Base-by-base conservation (phyloP, 2,113 vertebrate species). In the Pteropus alecto region DNA sequence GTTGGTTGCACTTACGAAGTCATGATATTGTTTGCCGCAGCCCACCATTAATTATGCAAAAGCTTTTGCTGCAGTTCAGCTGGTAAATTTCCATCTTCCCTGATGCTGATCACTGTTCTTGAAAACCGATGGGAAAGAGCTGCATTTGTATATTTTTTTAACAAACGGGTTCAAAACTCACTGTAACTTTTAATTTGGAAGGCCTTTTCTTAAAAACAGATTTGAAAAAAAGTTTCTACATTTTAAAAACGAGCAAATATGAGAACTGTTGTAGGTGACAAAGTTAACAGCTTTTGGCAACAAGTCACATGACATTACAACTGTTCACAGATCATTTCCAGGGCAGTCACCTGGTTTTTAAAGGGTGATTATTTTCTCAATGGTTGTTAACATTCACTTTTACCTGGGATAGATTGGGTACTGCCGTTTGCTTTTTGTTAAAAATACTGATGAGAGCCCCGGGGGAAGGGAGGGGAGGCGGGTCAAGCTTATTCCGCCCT, bases 11-110 rank as follows among this genome's bases (percentile, higher is more conserved):
- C 33, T 70, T 78, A 30, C 79, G 18, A 76, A 79, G 78, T 30
- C 74, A 30, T 16, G 21, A 46, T 18, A 41, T 41, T 73, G 68
- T 54, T 78, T 68, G n/a, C 38, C 68, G 94, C 81, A 48, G 63
- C 28, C 41, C 61, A 24, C 76, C 48, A 60, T 68, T 85, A 73
- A 10, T 73, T 63, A 95, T 56, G 67, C 61, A 87, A 60, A 68
- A 43, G 7, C 83, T 83, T 91, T 76, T 41, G 18, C 48, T 92
- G 93, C 87, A 81, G 87, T 70, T 79, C 2, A 1, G 54, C 85
- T 68, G 41, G 79, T 74, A 28, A 78, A 84, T 74, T 68, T 92
- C 88, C 26, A 28, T 89, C 74, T 85, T 54, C 41, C 28, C 28
- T 1, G 3, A 51, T 14, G 41, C 87, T 3, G n/a, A 3, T 24